Percentiles rank a stretch among this genome's conserved stretches.
These are phyloP conservation scores for Drosophila setosimentum DNA, from an alignment of 2,888 invertebrate genomes.

Conservation along the genomic window DNA sequence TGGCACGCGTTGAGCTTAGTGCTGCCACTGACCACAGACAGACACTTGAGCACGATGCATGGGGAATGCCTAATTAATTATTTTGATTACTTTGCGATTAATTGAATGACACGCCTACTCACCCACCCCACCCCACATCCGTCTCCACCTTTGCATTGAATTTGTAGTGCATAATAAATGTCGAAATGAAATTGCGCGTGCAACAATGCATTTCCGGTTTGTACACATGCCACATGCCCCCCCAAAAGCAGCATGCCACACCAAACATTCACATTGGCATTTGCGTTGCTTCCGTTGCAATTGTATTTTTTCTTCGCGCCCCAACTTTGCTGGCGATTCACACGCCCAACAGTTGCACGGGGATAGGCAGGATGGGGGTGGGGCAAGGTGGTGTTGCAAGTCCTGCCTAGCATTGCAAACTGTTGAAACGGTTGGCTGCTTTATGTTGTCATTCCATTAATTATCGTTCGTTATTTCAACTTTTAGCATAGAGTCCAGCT, in stretches of 20 bases:
- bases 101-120: conserved; percentile 42
- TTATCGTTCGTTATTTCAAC: conserved; percentile 81
- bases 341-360: conserved; percentile 25
- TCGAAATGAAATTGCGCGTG: conserved; percentile 73
- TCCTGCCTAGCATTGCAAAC: conserved; percentile 36
- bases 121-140: too few relatives aligned
- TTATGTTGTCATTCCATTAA: conserved; percentile 80
- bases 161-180: conserved; percentile 49
- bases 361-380: too few relatives aligned
- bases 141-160: background rate
- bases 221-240: conserved; percentile 21
- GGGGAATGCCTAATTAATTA: conserved; percentile 58
- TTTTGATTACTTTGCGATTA: conserved; percentile 64
- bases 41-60: conserved; percentile 25
- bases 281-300: conserved; percentile 59
- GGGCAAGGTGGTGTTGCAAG: background rate
- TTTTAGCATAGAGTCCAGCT: conserved; percentile 67
- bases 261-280: conserved; percentile 29
- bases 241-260: background rate
- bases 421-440: conserved; percentile 74
- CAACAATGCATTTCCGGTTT: conserved; percentile 77
- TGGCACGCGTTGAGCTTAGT: background rate
- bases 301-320: conserved; percentile 48
- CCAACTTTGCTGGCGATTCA: conserved; percentile 60
- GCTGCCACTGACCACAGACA: conserved; percentile 11